These are phyloP conservation scores for Poeciliopsis retropinna DNA, from an alignment of 2,113 vertebrate genomes.

Conservation along the genomic window DNA sequence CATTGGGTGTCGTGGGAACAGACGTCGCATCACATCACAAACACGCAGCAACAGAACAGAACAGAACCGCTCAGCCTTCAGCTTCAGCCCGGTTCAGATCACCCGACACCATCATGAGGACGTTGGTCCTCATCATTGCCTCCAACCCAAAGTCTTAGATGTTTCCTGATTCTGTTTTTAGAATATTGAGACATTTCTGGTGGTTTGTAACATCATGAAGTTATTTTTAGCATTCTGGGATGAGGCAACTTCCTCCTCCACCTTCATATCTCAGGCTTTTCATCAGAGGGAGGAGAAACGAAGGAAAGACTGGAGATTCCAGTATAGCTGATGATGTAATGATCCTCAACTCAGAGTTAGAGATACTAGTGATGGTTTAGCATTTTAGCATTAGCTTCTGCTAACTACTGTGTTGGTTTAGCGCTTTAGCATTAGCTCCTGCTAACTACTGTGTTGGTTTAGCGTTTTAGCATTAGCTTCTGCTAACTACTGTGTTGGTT, in stretches of 20 bases:
- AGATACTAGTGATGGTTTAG: background rate
- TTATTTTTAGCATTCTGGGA: background rate
- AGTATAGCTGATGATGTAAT: background rate
- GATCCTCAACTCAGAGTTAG: background rate
- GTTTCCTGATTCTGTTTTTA: background rate
- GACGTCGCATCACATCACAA: constrained; percentile 29
- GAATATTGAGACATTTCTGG: background rate
- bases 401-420: no score
- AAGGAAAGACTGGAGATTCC: background rate
- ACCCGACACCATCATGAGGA: no score
- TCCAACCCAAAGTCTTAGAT: no score
- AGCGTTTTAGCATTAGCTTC: no score
- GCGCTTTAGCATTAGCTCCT: no score
- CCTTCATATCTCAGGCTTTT: background rate
- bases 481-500: no score
- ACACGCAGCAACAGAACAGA: constrained; percentile 15
- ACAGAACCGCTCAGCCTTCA: background rate
- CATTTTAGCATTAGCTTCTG: no score
- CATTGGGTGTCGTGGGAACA: constrained; percentile 60
- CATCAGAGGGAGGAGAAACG: background rate
- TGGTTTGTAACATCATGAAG: background rate
- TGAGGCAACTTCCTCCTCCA: background rate
- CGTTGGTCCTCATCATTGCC: no score
- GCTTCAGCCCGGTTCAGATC: no score
- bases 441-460: no score